Percentiles rank a stretch among this genome's conserved stretches.
These are phyloP conservation scores for Macaria notata DNA, from an alignment of 2,888 invertebrate species.

Conservation along the genomic window DNA sequence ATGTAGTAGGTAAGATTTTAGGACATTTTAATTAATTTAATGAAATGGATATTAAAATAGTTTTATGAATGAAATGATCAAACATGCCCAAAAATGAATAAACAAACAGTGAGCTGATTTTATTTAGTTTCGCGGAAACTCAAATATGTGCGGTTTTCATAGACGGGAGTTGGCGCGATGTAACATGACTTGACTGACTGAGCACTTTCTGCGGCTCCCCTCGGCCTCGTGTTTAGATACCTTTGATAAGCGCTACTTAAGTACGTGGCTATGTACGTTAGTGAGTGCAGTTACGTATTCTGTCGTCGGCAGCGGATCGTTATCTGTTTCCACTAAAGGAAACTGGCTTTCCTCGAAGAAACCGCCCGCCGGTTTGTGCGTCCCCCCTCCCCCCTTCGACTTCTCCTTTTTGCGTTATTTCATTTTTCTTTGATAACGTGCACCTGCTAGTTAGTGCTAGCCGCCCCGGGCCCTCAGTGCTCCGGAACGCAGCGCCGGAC, in stretches of 20 bases:
- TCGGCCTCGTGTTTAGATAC: slow-evolving; percentile 56
- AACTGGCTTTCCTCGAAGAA: slow-evolving; percentile 79
- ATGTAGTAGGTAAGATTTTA: too few species aligned
- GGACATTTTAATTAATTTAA: too few species aligned
- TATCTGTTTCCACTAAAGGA: slow-evolving; percentile 82
- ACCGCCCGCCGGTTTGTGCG: slow-evolving; percentile 65
- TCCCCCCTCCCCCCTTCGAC: slow-evolving; percentile 59
- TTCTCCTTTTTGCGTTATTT: slow-evolving; percentile 78
- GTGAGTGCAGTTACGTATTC: slow-evolving; percentile 79
- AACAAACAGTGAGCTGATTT: too few species aligned
- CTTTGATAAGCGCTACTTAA: slow-evolving; percentile 58
- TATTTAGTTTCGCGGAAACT: too few species aligned
- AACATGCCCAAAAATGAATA: too few species aligned
- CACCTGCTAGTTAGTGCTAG: slow-evolving; percentile 80
- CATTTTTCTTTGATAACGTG: slow-evolving; percentile 78
- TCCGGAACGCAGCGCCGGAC: slow-evolving; percentile 40
- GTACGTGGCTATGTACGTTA: slow-evolving; percentile 67
- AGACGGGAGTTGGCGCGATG: not conserved
- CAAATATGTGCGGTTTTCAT: not conserved
- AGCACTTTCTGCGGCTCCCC: slow-evolving; percentile 53
- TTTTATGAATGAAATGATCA: too few species aligned
- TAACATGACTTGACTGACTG: slow-evolving; percentile 47
- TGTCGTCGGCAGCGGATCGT: slow-evolving; percentile 80
- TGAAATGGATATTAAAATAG: too few species aligned
- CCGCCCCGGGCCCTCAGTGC: slow-evolving; percentile 66